Evolutionary conservation across 2,113 vertebrate species (phyloP).

Genomic region (Mystacornis crossleyi): DNA sequence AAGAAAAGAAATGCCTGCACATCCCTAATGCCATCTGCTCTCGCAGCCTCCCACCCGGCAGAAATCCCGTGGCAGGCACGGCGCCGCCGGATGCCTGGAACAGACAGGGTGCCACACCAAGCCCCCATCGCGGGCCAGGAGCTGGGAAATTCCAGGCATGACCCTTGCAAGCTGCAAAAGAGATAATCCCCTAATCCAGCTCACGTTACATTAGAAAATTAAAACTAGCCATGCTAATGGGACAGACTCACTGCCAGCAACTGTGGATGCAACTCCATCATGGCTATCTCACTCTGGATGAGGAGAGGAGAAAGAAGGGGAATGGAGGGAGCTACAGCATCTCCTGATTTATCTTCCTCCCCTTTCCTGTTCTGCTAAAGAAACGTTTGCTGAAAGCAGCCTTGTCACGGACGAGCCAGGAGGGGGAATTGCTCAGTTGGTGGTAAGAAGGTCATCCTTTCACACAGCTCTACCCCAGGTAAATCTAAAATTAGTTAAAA

Average conservation of each 20-base stretch:
- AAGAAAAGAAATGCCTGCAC: not conserved
- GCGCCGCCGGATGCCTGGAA: not conserved
- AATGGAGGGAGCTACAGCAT: not conserved
- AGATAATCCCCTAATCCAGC: conserved; percentile 58
- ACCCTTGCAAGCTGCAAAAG: not conserved
- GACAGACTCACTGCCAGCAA: not conserved
- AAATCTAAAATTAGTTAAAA: conserved; percentile 48
- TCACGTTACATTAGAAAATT: conserved; percentile 63
- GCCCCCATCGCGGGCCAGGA: not conserved
- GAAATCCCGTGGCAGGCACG: rapidly evolving
- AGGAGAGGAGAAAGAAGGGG: not conserved
- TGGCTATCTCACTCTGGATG: not conserved
- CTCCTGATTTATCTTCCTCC: not conserved
- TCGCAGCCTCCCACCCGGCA: not conserved
- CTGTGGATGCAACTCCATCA: not conserved
- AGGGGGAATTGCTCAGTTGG: not conserved
- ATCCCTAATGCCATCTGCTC: not conserved
- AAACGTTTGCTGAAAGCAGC: not conserved
- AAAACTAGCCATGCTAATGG: conserved; percentile 31
- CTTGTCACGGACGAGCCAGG: not conserved
- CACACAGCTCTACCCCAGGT: not conserved
- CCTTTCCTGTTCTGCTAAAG: not conserved
- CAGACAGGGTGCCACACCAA: not conserved
- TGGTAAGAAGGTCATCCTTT: conserved; percentile 49
- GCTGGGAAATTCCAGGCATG: not conserved